Base-by-base conservation (phyloP, 2,797 vertebrate genomes). In the Hypotaenidia philippensis region DNA sequence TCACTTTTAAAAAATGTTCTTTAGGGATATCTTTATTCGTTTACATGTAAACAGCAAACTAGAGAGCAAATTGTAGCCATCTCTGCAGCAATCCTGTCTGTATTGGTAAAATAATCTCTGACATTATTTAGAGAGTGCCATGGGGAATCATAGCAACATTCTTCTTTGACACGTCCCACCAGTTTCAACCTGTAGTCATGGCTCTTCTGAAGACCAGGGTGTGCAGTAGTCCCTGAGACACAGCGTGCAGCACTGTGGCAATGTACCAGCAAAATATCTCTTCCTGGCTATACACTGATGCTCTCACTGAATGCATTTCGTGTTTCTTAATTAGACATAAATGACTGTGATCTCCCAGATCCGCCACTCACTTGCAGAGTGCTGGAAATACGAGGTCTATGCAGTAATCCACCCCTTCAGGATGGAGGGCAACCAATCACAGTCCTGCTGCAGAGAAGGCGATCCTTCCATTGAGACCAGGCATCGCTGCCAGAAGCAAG, bases 401-500 rank as follows among this genome's bases (percentile, higher is more conserved):
- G 44, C 83, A 68, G 70, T 70, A 92, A 94, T 89, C 65, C 82
- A 80, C 41, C 68, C 69, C 56, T 92, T 92, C 31, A 93, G 83
- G 74, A 92, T 80, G 82, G 38, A 65, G 23, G 40, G 60, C 0
- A 5, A 52, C 94, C 94, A 94, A 83, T 94, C 70, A 34, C 60
- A 38, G 45, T 34, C 49, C 68, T 90, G 87, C 82, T 92, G 94
- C 94, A 93, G 79, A 87, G 96, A 90, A 94, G 91, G 96, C 5
- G 71, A 81, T 93, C 79, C 81, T 93, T 81, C 79, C 64, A 8
- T 10, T 60, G 81, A 94, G 94, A 87, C 23, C 8, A 55, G 52
- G 83, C 84, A 47, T 79, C 13, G 45, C 74, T 64, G 56, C 71
- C 75, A 93, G 76, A 45, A 78, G 59, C 63, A 20, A 88, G 31